Base-by-base conservation (phyloP, 2,888 invertebrate species). In the Microplitis deprimator region DNA sequence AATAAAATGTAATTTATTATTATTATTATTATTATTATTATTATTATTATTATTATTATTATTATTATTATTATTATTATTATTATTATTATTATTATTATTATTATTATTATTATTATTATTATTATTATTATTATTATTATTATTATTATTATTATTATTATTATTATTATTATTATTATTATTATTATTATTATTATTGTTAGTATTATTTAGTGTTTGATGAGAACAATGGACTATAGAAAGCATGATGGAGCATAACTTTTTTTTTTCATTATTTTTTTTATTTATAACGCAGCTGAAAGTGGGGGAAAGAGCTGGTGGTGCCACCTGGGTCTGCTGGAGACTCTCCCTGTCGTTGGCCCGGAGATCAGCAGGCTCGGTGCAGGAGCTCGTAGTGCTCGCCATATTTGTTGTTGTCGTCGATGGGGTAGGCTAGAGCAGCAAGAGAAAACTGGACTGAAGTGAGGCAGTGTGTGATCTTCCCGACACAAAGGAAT, bases 351-450 rank as follows among this genome's bases (percentile, higher is more conserved):
- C 67, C 50, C 39, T 50, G 29, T 65, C 59, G 67, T 50, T 13
- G 29, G 59, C 50, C 38, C 59, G 67, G 65, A 38, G 41, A 72
- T 50, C 50, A 50, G 41, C 73, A 73, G 67, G 50, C 73, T 65
- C 65, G 73, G 50, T 73, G 13, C 74, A 73, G 72, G n/a, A 50
- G 71, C 65, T 67, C 39, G 50, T 59, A 40, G 76, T 62, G 77
- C 67, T 87, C 93, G 94, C 94, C 94, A 94, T 94, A 94, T 94
- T 94, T 94, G 94, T 94, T 94, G 93, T 94, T 94, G 93, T 94
- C 93, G 92, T 92, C 92, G 91, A 93, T 93, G 93, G 93, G 93
- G 92, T 92, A 92, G 91, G 90, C 85, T 82, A 82, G 82, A 65
- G 50, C 50, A 50, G 50, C 50, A 50, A 50, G 79, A 69, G 73